Conservation (phyloP, 2,888 invertebrate genomes). For the Agapostemon virescens region DNA sequence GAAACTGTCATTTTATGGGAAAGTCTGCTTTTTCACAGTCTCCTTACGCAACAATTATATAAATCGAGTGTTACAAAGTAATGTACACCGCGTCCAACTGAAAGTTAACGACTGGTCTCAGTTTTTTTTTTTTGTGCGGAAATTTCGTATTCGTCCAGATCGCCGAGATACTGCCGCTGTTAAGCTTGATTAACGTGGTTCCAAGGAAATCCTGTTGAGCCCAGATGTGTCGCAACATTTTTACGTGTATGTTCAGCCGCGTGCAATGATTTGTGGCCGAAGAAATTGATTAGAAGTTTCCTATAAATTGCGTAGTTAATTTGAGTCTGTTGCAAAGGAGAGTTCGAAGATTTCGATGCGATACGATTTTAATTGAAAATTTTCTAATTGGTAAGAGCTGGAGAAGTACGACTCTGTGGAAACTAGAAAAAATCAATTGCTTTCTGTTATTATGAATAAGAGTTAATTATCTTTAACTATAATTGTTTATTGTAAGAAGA, state of each 20-base stretch:
- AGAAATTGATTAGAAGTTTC: background rate
- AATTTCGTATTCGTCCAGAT: background rate
- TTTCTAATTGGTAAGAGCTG: too few relatives aligned
- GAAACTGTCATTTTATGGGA: background rate
- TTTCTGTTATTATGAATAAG: too few relatives aligned
- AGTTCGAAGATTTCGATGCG: background rate
- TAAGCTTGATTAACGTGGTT: background rate
- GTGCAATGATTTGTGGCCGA: background rate
- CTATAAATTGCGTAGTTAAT: background rate
- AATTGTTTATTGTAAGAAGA: too few relatives aligned
- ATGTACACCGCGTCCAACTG: slow-evolving; percentile 10
- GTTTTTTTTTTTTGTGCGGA: background rate
- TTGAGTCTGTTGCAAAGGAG: background rate
- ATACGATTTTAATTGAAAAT: too few relatives aligned
- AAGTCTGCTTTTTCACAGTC: slow-evolving; percentile 1
- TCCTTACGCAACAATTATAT: slow-evolving; percentile 31
- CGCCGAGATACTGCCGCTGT: background rate
- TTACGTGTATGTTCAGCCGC: background rate
- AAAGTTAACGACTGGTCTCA: slow-evolving; percentile 3
- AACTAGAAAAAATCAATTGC: too few relatives aligned
- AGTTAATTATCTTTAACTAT: too few relatives aligned
- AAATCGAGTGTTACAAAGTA: background rate
- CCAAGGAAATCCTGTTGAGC: background rate
- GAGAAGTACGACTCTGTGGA: too few relatives aligned
- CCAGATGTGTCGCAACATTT: background rate